Evolutionary conservation across 2,113 vertebrate genomes (phyloP), one percentile per base, ranked within the genome.

Genomic region (Tragelaphus buxtoni): DNA sequence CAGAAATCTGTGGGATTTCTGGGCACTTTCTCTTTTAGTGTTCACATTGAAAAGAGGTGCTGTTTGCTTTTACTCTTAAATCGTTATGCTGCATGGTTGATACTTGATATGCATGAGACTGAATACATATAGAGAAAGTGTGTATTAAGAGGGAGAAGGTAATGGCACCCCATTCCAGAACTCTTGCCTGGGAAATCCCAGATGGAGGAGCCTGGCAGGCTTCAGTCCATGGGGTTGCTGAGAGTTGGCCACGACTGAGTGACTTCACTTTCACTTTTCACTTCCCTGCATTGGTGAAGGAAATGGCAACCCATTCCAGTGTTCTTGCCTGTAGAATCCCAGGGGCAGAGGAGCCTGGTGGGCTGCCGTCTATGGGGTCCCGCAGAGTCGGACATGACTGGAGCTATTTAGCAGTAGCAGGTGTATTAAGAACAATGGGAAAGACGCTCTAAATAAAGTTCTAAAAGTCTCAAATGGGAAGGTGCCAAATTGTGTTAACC

Each of bases 341-440:
- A 69, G 4, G n/a, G 18, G 18, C n/a, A 39, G 65, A 39, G n/a
- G 65, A 69, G n/a, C n/a, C n/a, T 69, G n/a, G 18, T 22, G 65
- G n/a, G n/a, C n/a, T 69, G 9, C 65, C 0, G 0, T 69, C 65
- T 22, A 69, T 6, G 4, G 18, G 65, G n/a, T 69, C 9, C 0
- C 0, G 10, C n/a, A 69, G 65, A 39, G 65, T 69, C 2, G 0
- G n/a, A 39, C n/a, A 39, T 0, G 0, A 69, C 18, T 69, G n/a
- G 22, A 3, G 1, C 0, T 2, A 39, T 9, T 39, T 39, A 69
- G 18, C 65, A 39, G 18, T 18, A 69, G n/a, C 65, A 69, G 18
- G n/a, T 69, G 39, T 69, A 69, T 69, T 69, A 84, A 76, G 24
- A 95, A 3, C 81, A 69, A 20, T 65, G 5, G 11, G 22, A 63